Conservation (phyloP, 1,140 invertebrate genomes). For the Papilio polytes region DNA sequence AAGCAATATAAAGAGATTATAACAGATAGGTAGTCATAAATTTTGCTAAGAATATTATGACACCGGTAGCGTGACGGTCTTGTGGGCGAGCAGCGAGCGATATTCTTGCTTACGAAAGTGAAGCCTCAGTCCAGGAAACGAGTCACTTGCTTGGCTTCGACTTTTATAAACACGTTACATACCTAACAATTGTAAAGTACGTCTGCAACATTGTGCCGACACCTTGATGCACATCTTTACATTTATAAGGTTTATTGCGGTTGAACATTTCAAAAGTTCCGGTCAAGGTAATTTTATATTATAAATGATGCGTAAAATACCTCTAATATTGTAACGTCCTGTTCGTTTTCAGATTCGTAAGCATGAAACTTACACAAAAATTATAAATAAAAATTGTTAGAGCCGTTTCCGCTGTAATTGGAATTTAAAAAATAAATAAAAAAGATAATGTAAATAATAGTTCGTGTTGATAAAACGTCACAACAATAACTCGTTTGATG, state of each 20-base stretch:
- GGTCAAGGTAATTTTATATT: no score
- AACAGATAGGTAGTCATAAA: slow-evolving; percentile 16
- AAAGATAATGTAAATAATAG: slow-evolving; percentile 9
- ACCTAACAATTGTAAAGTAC: slow-evolving; percentile 27
- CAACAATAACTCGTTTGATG: slow-evolving; percentile 20
- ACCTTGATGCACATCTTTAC: slow-evolving; percentile 33
- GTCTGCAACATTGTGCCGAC: slow-evolving; percentile 35
- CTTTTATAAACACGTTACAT: slow-evolving; percentile 40
- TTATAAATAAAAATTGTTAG: neutral
- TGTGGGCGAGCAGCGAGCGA: slow-evolving; percentile 24
- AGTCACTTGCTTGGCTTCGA: slow-evolving; percentile 26
- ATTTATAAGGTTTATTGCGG: slow-evolving; percentile 31
- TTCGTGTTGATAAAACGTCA: slow-evolving; percentile 6
- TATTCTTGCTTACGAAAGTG: slow-evolving; percentile 39
- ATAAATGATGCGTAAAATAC: no score
- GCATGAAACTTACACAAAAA: neutral
- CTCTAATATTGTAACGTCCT: no score
- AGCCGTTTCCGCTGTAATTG: neutral
- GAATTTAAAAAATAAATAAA: neutral
- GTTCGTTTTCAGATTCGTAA: no score
- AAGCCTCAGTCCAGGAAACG: slow-evolving; percentile 38
- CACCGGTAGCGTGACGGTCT: slow-evolving; percentile 31
- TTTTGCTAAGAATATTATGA: slow-evolving; percentile 35
- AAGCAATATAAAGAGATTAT: slow-evolving; percentile 31
- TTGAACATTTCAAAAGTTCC: neutral